Base-by-base conservation (phyloP, 2,888 invertebrate species). In the Athalia circularis region DNA sequence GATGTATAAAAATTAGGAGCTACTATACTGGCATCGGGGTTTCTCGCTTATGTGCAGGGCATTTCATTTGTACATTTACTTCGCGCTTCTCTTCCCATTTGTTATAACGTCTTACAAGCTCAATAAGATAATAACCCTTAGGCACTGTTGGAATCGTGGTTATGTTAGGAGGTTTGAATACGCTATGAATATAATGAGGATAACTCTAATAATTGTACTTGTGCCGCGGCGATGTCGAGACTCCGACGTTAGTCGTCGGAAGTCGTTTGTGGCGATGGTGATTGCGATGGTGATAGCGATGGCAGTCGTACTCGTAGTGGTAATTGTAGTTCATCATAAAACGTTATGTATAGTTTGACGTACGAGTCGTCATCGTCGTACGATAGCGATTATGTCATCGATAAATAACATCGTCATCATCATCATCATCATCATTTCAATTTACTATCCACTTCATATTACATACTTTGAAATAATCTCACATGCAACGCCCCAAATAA, bases 131-230 rank as follows among this genome's bases (percentile, higher is more conserved):
- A 75, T 75, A 29, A 52, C 75, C 52, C 11, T 9, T 45, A 7
- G 50, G 0, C 11, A 45, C 43, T 15, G 50, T 47, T 15, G 74
- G 8, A 48, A 61, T 48, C 11, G 47, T 59, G 15, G 75, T 75
- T 75, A 13, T 48, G 48, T 9, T n/a, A 48, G 3, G 50, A 48
- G 3, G 50, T 67, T 50, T 65, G 29, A 8, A 65, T n/a, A 9
- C 3, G 7, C n/a, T 9, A 29, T 75, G 64, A 75, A 62, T 64
- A 59, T 50, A 61, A 59, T 13, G 15, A 43, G 13, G 52, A 72
- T 72, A 72, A 70, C 57, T 70, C 52, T 43, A 70, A 70, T 70
- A 70, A 72, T 72, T 72, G 61, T 57, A 72, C 59, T 72, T 61
- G 72, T 61, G 72, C 68, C 64, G 65, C 65, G 65, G 29, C 29